These are phyloP conservation scores for Pristionchus exspectatus DNA, from an alignment of 2,888 invertebrate species.

Conservation along the genomic window DNA sequence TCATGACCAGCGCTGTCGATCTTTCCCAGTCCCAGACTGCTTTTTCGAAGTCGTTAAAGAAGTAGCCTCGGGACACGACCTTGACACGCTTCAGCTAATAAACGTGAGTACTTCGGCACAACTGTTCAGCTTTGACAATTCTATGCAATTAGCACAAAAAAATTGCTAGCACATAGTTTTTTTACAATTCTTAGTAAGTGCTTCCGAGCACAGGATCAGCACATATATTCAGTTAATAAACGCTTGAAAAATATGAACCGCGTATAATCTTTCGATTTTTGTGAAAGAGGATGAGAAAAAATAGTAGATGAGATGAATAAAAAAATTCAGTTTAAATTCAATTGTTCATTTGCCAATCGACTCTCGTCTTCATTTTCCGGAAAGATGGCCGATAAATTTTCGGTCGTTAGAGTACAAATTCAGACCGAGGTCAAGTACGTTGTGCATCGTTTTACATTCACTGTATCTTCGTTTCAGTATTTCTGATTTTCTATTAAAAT, in stretches of 20 bases:
- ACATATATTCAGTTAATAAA: no score
- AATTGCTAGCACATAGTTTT: no score
- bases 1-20: not conserved
- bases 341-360: not conserved
- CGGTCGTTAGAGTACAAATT: not conserved
- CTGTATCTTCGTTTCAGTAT: not conserved
- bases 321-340: not conserved
- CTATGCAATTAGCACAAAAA: no score
- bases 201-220: no score
- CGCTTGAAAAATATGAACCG: no score
- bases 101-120: not conserved
- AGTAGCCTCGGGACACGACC: not conserved
- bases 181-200: no score
- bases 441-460: not conserved
- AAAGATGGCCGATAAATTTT: not conserved
- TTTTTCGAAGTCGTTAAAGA: not conserved
- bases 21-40: not conserved
- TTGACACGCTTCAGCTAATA: not conserved
- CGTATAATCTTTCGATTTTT: no score
- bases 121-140: no score
- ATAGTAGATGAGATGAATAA: not conserved
- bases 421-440: no score
- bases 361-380: not conserved
- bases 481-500: not conserved
- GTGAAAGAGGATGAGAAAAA: no score